Percentiles rank a stretch among this genome's conserved stretches.
Conservation (phyloP, 2,113 vertebrate species). For the Porphyrio hochstetteri region DNA sequence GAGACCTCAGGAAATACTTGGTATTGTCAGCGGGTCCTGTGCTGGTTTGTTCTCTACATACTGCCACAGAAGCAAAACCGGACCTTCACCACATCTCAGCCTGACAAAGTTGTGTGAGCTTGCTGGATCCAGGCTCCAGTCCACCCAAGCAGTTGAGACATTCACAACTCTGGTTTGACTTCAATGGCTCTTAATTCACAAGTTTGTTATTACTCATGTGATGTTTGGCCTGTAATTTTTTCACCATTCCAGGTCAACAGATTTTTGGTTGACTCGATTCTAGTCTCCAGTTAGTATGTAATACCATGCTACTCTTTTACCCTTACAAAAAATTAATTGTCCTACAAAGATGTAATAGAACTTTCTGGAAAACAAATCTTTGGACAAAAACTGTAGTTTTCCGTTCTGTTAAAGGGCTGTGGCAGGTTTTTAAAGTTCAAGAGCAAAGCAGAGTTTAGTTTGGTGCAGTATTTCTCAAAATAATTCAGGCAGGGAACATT, state of each 20-base stretch:
- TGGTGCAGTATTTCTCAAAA: background rate
- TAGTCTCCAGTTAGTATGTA: background rate
- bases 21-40: background rate
- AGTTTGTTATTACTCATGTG: background rate
- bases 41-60: background rate
- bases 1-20: background rate
- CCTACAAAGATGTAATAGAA: background rate
- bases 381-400: background rate
- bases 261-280: background rate
- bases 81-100: background rate
- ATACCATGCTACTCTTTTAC: background rate
- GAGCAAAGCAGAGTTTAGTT: background rate
- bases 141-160: background rate
- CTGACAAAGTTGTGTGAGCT: background rate
- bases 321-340: background rate
- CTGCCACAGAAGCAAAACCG: background rate
- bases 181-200: background rate
- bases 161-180: background rate
- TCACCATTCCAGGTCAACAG: background rate
- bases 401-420: background rate
- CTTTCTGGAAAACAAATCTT: background rate
- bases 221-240: background rate
- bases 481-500: background rate
- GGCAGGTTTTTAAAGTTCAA: background rate
- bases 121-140: accelerated